Evolutionary conservation across 1,140 invertebrate species (phyloP).

Genomic region (Camponotus floridanus): DNA sequence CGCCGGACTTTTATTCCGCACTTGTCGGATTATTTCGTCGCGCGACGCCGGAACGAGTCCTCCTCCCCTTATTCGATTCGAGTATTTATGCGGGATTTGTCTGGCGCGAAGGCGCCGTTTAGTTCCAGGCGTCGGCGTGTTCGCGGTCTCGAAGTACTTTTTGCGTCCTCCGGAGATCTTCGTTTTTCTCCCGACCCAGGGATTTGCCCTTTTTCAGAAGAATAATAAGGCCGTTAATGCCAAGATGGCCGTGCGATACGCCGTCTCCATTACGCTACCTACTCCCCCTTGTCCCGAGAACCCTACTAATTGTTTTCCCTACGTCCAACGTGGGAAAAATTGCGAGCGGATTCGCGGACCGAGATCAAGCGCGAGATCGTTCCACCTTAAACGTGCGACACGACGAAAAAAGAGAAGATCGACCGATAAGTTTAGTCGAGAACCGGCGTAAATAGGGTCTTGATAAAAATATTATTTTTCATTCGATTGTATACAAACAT

Average conservation of each 20-base stretch:
- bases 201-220: slow-evolving; percentile 67
- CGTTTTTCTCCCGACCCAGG: not conserved
- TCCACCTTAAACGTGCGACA: not conserved
- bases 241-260: slow-evolving; percentile 72
- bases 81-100: slow-evolving; percentile 35
- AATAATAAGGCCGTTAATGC: slow-evolving; percentile 73
- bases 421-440: not conserved
- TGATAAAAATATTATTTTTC: not conserved
- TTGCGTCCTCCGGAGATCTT: slow-evolving; percentile 42
- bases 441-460: not conserved
- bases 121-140: slow-evolving; percentile 40
- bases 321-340: slow-evolving; percentile 65
- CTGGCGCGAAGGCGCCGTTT: slow-evolving; percentile 61
- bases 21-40: not conserved
- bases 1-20: not conserved
- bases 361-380: slow-evolving; percentile 37
- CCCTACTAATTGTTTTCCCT: slow-evolving; percentile 72
- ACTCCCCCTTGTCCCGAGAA: slow-evolving; percentile 51
- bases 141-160: slow-evolving; percentile 57
- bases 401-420: not conserved
- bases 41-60: too few relatives aligned
- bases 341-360: slow-evolving; percentile 48
- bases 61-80: slow-evolving; percentile 27
- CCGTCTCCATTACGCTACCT: slow-evolving; percentile 68
- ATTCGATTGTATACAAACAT: not conserved